Conservation (phyloP, 2,113 vertebrate genomes). For the Alouatta palliata region DNA sequence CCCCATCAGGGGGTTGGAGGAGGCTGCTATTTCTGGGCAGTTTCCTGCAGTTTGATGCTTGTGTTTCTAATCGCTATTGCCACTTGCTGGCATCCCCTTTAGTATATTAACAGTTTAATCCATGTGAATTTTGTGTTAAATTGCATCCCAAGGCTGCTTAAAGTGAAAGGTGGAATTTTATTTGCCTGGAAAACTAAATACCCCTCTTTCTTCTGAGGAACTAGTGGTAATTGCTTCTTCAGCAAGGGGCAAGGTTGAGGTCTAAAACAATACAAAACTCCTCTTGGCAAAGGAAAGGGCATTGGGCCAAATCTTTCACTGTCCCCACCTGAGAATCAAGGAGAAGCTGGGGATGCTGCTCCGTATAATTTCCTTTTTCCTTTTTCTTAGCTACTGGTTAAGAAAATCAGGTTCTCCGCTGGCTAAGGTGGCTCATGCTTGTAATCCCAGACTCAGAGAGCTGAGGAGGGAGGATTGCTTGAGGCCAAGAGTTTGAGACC, state of each 20-base stretch:
- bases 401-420: neutral
- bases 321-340: neutral
- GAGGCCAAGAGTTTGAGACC: neutral
- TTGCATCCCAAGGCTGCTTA: neutral
- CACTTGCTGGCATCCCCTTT: neutral
- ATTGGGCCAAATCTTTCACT: neutral
- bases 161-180: neutral
- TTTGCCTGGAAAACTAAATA: constrained; percentile 8
- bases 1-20: neutral
- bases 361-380: neutral
- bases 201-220: neutral
- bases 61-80: constrained; percentile 16
- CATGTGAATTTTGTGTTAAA: neutral
- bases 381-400: constrained; percentile 11
- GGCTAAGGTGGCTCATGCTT: neutral
- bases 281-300: neutral
- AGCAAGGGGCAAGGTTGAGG: too few relatives aligned
- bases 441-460: neutral
- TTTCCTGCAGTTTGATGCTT: constrained; percentile 13
- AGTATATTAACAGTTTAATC: neutral
- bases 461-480: neutral
- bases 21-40: constrained; percentile 57
- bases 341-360: neutral
- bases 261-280: neutral
- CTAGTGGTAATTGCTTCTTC: too few relatives aligned